A percentile compares a stretch with the other conserved stretches of the same genome.
Conservation (phyloP, 2,888 invertebrate genomes). For the Meghimatium bilineatum region DNA sequence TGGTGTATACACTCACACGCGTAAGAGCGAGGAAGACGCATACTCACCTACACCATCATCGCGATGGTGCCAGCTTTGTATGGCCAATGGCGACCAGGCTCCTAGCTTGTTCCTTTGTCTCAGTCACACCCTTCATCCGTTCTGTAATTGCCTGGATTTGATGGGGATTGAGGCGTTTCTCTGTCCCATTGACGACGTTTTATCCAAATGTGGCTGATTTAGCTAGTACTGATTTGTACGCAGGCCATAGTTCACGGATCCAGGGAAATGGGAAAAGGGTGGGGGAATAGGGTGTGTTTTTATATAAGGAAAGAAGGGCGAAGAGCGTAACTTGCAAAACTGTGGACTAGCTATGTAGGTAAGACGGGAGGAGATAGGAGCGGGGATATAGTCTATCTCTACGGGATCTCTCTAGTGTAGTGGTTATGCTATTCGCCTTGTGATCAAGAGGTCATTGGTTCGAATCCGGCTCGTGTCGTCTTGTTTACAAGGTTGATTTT, state of each 20-base stretch:
- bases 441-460: too few relatives aligned
- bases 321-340: too few relatives aligned
- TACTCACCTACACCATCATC: slow-evolving; percentile 5
- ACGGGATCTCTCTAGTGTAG: too few relatives aligned
- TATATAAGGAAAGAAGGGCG: too few relatives aligned
- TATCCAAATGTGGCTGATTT: not conserved
- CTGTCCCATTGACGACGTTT: not conserved
- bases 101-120: slow-evolving; percentile 6
- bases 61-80: not conserved
- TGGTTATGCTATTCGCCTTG: too few relatives aligned
- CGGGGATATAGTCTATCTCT: too few relatives aligned
- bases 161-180: not conserved
- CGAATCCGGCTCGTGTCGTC: too few relatives aligned
- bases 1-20: not conserved
- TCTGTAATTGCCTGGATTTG: slow-evolving; percentile 23
- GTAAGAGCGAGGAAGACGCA: not conserved
- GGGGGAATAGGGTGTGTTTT: too few relatives aligned
- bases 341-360: too few relatives aligned
- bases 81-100: slow-evolving; percentile 9
- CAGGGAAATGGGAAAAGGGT: too few relatives aligned
- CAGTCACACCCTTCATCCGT: slow-evolving; percentile 3
- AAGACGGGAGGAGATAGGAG: too few relatives aligned
- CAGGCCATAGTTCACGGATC: not conserved
- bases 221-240: not conserved
- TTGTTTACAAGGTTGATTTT: too few relatives aligned